A percentile compares a stretch with the other conserved stretches of the same genome.
Evolutionary conservation across 2,888 invertebrate species (phyloP).

Genomic region (Meta bourneti): DNA sequence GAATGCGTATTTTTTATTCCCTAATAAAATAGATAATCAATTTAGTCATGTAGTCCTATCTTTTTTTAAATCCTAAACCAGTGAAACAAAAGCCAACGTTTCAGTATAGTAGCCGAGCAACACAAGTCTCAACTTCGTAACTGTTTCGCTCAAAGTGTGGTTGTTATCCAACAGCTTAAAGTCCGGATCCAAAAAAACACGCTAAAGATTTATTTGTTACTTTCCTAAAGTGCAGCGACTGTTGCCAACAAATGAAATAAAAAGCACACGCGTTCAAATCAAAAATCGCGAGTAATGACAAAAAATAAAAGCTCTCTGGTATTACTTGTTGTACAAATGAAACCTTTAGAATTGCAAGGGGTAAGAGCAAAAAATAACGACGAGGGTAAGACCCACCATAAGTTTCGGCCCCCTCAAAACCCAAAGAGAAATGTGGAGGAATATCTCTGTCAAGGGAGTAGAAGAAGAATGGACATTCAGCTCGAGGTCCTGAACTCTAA

Average conservation of each 20-base stretch:
- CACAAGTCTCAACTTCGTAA: not conserved
- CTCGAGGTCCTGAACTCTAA: slow-evolving; percentile 63
- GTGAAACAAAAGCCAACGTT: too few species aligned
- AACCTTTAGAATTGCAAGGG: not conserved
- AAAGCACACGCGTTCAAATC: not conserved
- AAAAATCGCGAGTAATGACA: slow-evolving; percentile 1
- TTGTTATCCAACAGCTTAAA: not conserved
- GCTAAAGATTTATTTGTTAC: not conserved
- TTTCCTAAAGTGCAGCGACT: not conserved
- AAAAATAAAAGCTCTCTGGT: not conserved
- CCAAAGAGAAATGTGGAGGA: slow-evolving; percentile 32
- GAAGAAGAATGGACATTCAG: slow-evolving; percentile 64
- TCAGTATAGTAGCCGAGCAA: not conserved
- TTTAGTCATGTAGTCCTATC: too few species aligned
- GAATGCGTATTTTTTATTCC: too few species aligned
- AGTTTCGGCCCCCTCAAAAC: slow-evolving; percentile 54
- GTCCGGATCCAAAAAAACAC: not conserved
- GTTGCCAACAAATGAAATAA: not conserved
- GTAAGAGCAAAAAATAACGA: slow-evolving; percentile 29
- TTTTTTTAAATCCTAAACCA: too few species aligned
- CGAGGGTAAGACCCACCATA: slow-evolving; percentile 47
- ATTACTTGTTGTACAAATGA: slow-evolving; percentile 22
- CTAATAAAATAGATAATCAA: too few species aligned
- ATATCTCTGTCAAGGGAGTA: slow-evolving; percentile 57
- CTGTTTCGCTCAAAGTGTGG: not conserved